phyloP scores from a whole-genome alignment of 1,140 invertebrate genomes.

The Lepidurus arcticus region DNA sequence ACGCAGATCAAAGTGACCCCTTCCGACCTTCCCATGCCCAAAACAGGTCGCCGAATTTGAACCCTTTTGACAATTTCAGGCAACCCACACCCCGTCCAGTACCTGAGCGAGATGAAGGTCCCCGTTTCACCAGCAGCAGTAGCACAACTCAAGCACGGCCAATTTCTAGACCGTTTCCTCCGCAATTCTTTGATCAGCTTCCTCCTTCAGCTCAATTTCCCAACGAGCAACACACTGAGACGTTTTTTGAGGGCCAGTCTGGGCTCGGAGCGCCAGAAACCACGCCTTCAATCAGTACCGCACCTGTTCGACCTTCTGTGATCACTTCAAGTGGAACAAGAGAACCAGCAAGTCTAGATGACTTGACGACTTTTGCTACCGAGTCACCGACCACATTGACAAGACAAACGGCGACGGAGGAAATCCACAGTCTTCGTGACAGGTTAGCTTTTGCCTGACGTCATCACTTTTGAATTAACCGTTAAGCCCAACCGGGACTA shows the following conservation, averaged over 20 bases:
- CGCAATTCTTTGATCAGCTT: not conserved
- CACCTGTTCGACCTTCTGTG: not conserved
- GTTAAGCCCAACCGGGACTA: not conserved
- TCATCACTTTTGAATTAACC: not conserved
- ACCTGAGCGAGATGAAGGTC: not conserved
- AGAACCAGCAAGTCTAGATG: not conserved
- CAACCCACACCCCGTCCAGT: not conserved
- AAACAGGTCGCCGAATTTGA: not conserved
- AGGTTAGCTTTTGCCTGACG: slow-evolving; percentile 9
- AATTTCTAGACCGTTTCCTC: not conserved
- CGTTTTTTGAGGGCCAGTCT: not conserved
- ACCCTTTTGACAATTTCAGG: not conserved
- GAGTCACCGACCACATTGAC: slow-evolving; percentile 1
- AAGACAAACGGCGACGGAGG: slow-evolving; percentile 11
- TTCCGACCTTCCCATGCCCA: not conserved
- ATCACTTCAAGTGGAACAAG: not conserved
- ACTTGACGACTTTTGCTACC: not conserved
- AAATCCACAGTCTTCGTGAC: not conserved
- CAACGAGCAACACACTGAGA: not conserved
- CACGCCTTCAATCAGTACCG: not conserved
- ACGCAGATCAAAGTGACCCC: not conserved
- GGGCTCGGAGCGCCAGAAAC: not conserved
- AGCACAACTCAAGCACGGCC: too few species aligned
- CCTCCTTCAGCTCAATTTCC: not conserved
- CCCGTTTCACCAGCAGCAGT: not conserved